Conservation (phyloP, 2,888 invertebrate genomes). For the Synanthedon tipuliformis region DNA sequence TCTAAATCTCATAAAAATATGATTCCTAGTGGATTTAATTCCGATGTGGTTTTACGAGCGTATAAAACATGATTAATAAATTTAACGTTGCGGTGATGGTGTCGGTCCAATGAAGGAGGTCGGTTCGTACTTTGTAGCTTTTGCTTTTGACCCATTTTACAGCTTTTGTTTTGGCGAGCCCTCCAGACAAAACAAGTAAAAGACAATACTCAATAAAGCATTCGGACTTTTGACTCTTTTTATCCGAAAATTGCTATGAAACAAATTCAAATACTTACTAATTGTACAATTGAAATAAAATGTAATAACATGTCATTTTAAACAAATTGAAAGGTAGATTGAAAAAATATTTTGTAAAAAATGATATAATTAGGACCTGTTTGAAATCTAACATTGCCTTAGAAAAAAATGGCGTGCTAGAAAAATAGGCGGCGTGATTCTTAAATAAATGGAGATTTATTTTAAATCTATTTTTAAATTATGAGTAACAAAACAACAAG, state of each 20-base stretch:
- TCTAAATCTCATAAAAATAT: conserved; percentile 68
- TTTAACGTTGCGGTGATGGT: conserved; percentile 23
- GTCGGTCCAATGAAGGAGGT: conserved; percentile 31
- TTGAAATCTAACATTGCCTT: too few relatives aligned
- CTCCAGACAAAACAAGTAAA: conserved; percentile 48
- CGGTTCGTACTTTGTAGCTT: conserved; percentile 54
- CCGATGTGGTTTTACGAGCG: conserved; percentile 57
- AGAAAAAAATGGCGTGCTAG: too few relatives aligned
- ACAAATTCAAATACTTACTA: too few relatives aligned
- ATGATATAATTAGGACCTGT: too few relatives aligned
- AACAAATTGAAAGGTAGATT: too few relatives aligned
- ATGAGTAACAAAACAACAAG: too few relatives aligned
- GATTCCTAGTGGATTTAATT: conserved; percentile 61
- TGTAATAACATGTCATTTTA: too few relatives aligned
- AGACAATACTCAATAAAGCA: conserved; percentile 5
- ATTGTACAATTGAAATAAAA: too few relatives aligned
- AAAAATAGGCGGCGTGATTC: too few relatives aligned
- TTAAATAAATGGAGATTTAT: too few relatives aligned
- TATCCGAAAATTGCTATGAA: not conserved
- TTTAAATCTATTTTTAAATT: too few relatives aligned
- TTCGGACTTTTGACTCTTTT: conserved; percentile 19
- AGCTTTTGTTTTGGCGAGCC: conserved; percentile 39
- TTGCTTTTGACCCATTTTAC: conserved; percentile 53
- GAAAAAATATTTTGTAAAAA: too few relatives aligned
- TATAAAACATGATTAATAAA: conserved; percentile 66